Percentiles rank a stretch among this genome's conserved stretches.
Conservation (phyloP, 1,140 invertebrate genomes). For the Drosophila sturtevanti region DNA sequence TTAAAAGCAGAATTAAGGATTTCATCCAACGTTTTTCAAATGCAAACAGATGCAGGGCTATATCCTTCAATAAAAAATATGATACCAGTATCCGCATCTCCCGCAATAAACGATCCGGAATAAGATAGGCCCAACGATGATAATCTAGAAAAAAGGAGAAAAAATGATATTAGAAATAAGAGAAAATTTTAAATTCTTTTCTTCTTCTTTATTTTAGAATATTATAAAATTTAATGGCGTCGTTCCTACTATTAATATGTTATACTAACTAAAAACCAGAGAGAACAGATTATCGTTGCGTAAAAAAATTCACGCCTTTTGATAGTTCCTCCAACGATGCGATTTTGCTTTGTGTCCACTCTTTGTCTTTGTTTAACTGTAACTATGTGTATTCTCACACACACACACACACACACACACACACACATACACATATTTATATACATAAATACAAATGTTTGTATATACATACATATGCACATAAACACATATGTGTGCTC, state of each 20-base stretch:
- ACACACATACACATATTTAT: not conserved
- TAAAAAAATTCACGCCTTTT: constrained; percentile 11
- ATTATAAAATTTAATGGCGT: not conserved
- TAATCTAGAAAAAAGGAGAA: no score
- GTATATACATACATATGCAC: not conserved
- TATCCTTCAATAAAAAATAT: no score
- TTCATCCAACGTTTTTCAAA: no score
- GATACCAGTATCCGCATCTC: no score
- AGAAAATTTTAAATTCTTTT: no score
- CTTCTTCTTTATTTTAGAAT: no score
- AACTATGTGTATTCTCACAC: not conserved
- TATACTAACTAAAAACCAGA: not conserved
- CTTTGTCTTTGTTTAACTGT: not conserved
- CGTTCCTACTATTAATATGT: not conserved
- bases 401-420: not conserved
- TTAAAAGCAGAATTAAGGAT: no score
- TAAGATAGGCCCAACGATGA: no score
- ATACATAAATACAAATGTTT: not conserved
- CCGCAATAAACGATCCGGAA: no score
- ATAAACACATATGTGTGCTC: not conserved
- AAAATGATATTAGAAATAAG: no score
- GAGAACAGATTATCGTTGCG: not conserved
- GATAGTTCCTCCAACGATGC: not conserved
- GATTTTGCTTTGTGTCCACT: not conserved
- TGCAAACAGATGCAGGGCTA: no score